phyloP scores from a whole-genome alignment of 2,113 vertebrate genomes.

The Rhinogobius similis region DNA sequence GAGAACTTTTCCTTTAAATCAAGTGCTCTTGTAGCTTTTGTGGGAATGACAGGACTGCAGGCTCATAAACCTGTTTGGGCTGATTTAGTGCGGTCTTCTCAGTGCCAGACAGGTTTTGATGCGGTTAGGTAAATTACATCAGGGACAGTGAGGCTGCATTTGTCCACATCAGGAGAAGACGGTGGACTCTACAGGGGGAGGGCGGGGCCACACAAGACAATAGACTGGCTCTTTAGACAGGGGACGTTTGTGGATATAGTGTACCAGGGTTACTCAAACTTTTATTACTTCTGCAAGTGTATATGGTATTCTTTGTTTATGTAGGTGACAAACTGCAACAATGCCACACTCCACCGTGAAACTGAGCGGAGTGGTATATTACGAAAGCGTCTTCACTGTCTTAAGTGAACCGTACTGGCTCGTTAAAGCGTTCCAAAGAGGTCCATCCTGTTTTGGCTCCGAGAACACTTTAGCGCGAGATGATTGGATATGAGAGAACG shows the following conservation, averaged over 20 bases:
- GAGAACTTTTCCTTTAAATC: slow-evolving; percentile 11
- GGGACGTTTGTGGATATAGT: background rate
- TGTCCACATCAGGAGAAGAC: slow-evolving; percentile 58
- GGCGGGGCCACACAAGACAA: slow-evolving; percentile 43
- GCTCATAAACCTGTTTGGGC: slow-evolving; percentile 57
- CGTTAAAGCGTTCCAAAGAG: too few relatives aligned
- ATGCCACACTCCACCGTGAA: too few relatives aligned
- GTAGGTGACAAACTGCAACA: too few relatives aligned
- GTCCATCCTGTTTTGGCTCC: too few relatives aligned
- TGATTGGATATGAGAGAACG: too few relatives aligned
- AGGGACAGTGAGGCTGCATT: slow-evolving; percentile 69
- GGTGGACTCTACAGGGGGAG: background rate
- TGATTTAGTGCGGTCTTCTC: slow-evolving; percentile 67
- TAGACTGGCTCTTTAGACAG: slow-evolving; percentile 16
- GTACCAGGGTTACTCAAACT: too few relatives aligned
- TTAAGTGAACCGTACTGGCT: too few relatives aligned
- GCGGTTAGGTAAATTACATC: slow-evolving; percentile 79
- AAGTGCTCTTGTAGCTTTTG: slow-evolving; percentile 16
- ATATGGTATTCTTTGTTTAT: background rate
- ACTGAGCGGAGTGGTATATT: too few relatives aligned
- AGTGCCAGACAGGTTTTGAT: slow-evolving; percentile 73
- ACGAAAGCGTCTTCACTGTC: too few relatives aligned
- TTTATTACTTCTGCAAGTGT: too few relatives aligned
- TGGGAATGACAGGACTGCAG: slow-evolving; percentile 45
- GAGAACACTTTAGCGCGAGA: too few relatives aligned